A percentile compares a stretch with the other conserved stretches of the same genome.
Conservation (phyloP, 1,140 invertebrate species). For the Trichonephila inaurata region DNA sequence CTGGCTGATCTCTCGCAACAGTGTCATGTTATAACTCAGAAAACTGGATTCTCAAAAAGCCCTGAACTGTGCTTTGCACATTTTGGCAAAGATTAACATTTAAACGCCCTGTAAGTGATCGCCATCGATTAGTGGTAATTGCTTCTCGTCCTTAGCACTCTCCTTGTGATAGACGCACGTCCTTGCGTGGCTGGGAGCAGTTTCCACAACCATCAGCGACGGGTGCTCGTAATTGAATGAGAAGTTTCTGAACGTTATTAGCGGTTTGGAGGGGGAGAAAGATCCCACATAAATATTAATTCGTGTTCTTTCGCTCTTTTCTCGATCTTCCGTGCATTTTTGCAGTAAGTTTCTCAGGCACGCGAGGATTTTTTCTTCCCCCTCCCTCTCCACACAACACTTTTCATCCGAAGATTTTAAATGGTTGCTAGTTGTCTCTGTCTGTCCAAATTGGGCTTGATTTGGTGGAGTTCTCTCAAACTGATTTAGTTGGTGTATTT, state of each 20-base stretch:
- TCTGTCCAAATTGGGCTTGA: not conserved
- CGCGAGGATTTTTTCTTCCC: slow-evolving; percentile 48
- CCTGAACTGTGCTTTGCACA: not conserved
- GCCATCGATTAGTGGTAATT: slow-evolving; percentile 70
- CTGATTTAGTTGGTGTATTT: not conserved
- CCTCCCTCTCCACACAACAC: not conserved
- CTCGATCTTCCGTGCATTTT: slow-evolving; percentile 62
- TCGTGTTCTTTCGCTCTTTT: slow-evolving; percentile 71
- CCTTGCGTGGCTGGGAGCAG: slow-evolving; percentile 62
- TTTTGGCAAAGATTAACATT: slow-evolving; percentile 13
- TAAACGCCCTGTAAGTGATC: slow-evolving; percentile 50
- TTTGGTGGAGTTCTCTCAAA: not conserved
- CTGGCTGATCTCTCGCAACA: not conserved
- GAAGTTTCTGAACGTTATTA: slow-evolving; percentile 72
- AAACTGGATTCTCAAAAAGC: not conserved
- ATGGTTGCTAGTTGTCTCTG: not conserved
- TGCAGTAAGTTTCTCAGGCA: slow-evolving; percentile 65
- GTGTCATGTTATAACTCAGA: not conserved
- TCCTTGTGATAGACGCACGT: not conserved
- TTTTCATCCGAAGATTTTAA: slow-evolving; percentile 5
- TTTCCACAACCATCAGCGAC: slow-evolving; percentile 72
- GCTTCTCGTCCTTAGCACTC: not conserved
- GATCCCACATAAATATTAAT: slow-evolving; percentile 75
- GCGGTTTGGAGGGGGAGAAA: slow-evolving; percentile 8
- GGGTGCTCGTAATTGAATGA: slow-evolving; percentile 52